Evolutionary conservation across 23 tunicate genomes (phyloP).

Genomic region (Halocynthia aurantium): DNA sequence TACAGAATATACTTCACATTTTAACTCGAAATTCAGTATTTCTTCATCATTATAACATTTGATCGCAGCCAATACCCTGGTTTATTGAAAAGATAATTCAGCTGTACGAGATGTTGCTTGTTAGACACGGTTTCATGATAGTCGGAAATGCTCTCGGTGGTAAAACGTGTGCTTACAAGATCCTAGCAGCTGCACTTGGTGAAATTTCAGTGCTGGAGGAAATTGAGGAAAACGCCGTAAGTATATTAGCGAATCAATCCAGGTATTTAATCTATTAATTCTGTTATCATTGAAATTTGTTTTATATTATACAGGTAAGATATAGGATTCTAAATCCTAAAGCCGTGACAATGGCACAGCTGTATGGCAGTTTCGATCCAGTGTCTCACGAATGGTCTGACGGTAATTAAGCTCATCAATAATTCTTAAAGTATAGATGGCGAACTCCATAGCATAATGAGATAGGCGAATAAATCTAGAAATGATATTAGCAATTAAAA

Average conservation of each 20-base stretch:
- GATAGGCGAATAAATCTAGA: too few species aligned
- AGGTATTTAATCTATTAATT: not conserved
- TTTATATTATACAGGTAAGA: not conserved
- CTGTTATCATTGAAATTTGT: not conserved
- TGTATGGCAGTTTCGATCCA: constrained; percentile 29
- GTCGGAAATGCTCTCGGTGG: constrained; percentile 28
- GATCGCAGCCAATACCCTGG: constrained; percentile 73
- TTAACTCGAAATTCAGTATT: not conserved
- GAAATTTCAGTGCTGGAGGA: constrained; percentile 68
- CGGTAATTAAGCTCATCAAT: not conserved
- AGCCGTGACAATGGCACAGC: constrained; percentile 26
- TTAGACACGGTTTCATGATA: constrained; percentile 29
- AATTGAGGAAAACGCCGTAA: constrained; percentile 66
- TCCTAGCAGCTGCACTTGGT: constrained; percentile 51
- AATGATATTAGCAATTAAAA: too few species aligned
- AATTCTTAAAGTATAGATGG: too few species aligned
- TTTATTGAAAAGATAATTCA: constrained; percentile 22
- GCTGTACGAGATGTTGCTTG: constrained; percentile 18
- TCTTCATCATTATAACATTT: not conserved
- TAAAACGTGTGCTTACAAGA: constrained; percentile 52
- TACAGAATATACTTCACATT: not conserved
- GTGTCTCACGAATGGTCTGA: constrained; percentile 36
- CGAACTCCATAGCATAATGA: too few species aligned
- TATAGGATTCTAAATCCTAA: constrained; percentile 10
- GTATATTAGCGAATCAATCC: not conserved